Conservation (phyloP, 2,888 invertebrate species). For the Cremastinae sp. region DNA sequence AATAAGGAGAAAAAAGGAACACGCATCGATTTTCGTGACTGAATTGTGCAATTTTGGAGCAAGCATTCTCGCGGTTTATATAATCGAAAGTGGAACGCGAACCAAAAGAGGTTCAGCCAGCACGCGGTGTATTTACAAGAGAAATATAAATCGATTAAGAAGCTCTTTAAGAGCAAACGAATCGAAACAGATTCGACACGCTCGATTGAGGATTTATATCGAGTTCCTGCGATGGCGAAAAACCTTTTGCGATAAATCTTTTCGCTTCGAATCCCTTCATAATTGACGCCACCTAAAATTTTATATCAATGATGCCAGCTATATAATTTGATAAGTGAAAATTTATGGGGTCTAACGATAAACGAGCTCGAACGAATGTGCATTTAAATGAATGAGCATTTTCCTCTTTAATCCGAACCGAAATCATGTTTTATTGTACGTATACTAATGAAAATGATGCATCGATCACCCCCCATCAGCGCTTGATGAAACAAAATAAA, state of each 20-base stretch:
- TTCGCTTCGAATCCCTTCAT: neutral
- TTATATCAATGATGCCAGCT: too few relatives aligned
- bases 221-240: conserved; percentile 29
- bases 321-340: too few relatives aligned
- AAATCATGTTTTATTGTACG: neutral
- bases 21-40: conserved; percentile 50
- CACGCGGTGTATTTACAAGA: conserved; percentile 31
- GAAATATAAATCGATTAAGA: conserved; percentile 47
- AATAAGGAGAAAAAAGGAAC: conserved; percentile 6
- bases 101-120: conserved; percentile 39
- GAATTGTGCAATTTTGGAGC: conserved; percentile 53
- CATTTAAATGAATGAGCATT: too few relatives aligned
- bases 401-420: too few relatives aligned
- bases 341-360: too few relatives aligned
- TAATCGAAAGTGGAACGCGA: conserved; percentile 56
- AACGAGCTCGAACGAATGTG: too few relatives aligned
- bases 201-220: conserved; percentile 52
- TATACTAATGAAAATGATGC: too few relatives aligned
- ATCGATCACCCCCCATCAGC: conserved; percentile 1
- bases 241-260: neutral
- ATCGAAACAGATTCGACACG: conserved; percentile 23
- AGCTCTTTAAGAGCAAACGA: conserved; percentile 24
- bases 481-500: conserved; percentile 28
- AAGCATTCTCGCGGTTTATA: conserved; percentile 23
- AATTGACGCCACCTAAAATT: neutral